These are phyloP conservation scores for Entomobrya multifasciata DNA, from an alignment of 2,888 invertebrate species.

Conservation along the genomic window DNA sequence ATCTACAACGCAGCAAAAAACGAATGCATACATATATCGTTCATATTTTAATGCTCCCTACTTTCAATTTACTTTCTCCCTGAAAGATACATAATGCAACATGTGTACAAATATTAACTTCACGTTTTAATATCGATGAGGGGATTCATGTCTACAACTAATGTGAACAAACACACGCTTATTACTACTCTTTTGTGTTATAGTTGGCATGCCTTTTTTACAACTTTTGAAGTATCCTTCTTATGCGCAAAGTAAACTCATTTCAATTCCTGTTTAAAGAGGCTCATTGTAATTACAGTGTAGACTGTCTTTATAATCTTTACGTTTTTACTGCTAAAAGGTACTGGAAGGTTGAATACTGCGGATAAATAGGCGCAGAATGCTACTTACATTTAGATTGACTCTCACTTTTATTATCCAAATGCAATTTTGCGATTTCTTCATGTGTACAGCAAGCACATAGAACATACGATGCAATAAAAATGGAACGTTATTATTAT, in stretches of 20 bases:
- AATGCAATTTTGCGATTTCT: background rate
- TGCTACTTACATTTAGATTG: background rate
- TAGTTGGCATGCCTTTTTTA: too few species aligned
- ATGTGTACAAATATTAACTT: too few species aligned
- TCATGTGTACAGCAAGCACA: background rate
- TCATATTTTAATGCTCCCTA: too few species aligned
- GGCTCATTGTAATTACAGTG: constrained; percentile 27
- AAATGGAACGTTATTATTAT: background rate
- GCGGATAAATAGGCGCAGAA: background rate
- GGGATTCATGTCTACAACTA: too few species aligned
- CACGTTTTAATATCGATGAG: too few species aligned
- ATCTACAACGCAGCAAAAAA: too few species aligned
- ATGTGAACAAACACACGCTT: background rate
- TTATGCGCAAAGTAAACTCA: constrained; percentile 2
- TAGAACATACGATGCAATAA: background rate
- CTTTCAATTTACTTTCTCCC: too few species aligned
- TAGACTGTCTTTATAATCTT: background rate
- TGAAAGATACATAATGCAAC: too few species aligned
- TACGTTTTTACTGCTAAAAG: background rate
- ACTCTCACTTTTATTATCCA: background rate
- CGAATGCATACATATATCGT: too few species aligned
- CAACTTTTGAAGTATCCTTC: background rate
- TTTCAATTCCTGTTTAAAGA: constrained; percentile 18
- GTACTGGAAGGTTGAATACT: background rate
- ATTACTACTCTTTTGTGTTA: too few species aligned